A percentile compares a stretch with the other conserved stretches of the same genome.
Conservation (phyloP, 2,888 invertebrate species). For the Rosalia funebris region DNA sequence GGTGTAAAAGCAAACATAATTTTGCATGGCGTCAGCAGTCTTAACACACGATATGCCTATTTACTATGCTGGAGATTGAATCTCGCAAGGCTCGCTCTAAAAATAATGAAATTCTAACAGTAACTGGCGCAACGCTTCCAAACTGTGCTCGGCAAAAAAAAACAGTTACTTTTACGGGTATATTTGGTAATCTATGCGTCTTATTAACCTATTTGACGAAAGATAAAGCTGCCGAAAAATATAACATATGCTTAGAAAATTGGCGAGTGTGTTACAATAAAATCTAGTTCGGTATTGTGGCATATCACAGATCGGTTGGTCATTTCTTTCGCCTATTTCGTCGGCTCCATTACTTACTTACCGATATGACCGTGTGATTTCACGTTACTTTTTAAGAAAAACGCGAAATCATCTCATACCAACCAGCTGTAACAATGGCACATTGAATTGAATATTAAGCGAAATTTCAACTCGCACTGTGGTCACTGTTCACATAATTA, state of each 20-base stretch:
- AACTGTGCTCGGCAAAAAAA: not conserved
- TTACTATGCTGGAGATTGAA: slow-evolving; percentile 1
- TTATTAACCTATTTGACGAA: not conserved
- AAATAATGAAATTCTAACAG: not conserved
- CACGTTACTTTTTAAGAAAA: too few relatives aligned
- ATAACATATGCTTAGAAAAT: not conserved
- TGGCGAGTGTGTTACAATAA: too few relatives aligned
- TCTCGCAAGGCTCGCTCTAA: not conserved
- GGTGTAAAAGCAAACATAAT: slow-evolving; percentile 4
- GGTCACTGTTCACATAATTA: too few relatives aligned
- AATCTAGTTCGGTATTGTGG: too few relatives aligned
- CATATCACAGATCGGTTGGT: too few relatives aligned
- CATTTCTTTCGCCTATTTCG: too few relatives aligned
- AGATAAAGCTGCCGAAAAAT: not conserved
- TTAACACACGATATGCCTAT: slow-evolving; percentile 4
- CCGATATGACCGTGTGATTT: too few relatives aligned
- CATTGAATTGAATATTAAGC: too few relatives aligned
- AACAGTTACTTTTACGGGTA: not conserved
- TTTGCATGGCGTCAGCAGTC: slow-evolving; percentile 8
- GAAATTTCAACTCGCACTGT: too few relatives aligned
- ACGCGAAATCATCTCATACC: too few relatives aligned
- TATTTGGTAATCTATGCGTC: not conserved
- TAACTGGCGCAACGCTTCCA: not conserved
- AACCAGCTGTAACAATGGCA: too few relatives aligned
- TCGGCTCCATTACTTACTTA: too few relatives aligned